These are phyloP conservation scores for Drosophila flavopinicola DNA, from an alignment of 2,888 invertebrate species.

Conservation along the genomic window DNA sequence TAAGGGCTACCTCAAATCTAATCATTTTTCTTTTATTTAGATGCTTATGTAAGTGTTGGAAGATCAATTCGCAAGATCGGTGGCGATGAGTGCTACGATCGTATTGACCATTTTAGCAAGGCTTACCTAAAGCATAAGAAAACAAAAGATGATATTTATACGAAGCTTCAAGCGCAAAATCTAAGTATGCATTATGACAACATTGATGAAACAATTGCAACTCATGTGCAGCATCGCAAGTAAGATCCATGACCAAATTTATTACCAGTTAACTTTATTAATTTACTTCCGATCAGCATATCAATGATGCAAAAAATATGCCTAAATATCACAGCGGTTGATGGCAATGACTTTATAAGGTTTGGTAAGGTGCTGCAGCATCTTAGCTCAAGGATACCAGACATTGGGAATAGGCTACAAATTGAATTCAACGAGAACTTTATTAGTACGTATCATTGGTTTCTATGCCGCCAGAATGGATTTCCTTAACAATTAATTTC, in stretches of 20 bases:
- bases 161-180: slow-evolving; percentile 10
- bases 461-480: background rate
- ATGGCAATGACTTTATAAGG: background rate
- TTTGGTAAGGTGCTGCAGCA: slow-evolving; percentile 5
- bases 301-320: slow-evolving; percentile 12
- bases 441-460: background rate
- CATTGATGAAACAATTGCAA: background rate
- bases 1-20: background rate
- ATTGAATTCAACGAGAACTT: background rate
- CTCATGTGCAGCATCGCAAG: slow-evolving; percentile 43
- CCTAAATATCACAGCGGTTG: slow-evolving; percentile 14
- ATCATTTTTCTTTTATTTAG: slow-evolving; percentile 1
- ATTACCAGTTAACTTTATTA: background rate
- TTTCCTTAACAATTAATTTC: slow-evolving; percentile 45
- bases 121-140: slow-evolving; percentile 23
- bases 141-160: slow-evolving; percentile 11
- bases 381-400: slow-evolving; percentile 3
- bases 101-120: slow-evolving; percentile 6
- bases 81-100: slow-evolving; percentile 32
- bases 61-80: slow-evolving; percentile 24
- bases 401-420: background rate
- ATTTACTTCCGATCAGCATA: background rate
- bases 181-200: slow-evolving; percentile 1
- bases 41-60: slow-evolving; percentile 27
- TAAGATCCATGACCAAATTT: background rate